A percentile compares a stretch with the other conserved stretches of the same genome.
These are phyloP conservation scores for Eurypyga helias DNA, from an alignment of 2,113 vertebrate species.

Conservation along the genomic window DNA sequence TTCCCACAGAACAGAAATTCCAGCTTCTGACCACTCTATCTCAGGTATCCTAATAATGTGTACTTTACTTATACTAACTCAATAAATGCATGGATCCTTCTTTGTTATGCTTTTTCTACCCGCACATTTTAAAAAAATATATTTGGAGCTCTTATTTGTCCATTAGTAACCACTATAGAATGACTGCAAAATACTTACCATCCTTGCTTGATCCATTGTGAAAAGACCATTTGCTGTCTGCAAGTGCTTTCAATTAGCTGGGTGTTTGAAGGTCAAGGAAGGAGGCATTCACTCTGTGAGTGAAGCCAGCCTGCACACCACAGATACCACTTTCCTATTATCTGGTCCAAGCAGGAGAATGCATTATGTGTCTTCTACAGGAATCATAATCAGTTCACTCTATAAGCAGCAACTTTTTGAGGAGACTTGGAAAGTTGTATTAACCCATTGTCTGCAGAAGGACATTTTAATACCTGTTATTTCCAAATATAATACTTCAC, in stretches of 20 bases:
- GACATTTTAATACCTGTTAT: not conserved
- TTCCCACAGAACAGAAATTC: not conserved
- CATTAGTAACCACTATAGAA: not conserved
- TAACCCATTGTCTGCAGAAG: not conserved
- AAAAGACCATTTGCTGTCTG: not conserved
- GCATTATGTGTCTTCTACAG: not conserved
- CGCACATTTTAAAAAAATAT: not conserved
- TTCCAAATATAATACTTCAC: not conserved
- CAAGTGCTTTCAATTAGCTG: not conserved
- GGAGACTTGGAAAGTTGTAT: not conserved
- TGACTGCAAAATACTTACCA: not conserved
- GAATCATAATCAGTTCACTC: not conserved
- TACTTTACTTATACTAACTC: not conserved
- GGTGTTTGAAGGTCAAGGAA: not conserved
- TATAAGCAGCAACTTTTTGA: not conserved
- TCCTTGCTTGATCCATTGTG: not conserved
- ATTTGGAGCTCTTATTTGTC: not conserved
- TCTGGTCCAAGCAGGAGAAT: not conserved
- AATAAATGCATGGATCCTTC: not conserved
- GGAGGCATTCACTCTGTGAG: accelerated
- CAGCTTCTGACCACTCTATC: not conserved
- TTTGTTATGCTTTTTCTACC: not conserved
- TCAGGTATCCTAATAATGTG: not conserved
- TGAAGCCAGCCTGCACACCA: not conserved
- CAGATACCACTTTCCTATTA: slow-evolving; percentile 4